These are phyloP conservation scores for Meda fulgida DNA, from an alignment of 2,797 vertebrate species.

Conservation along the genomic window DNA sequence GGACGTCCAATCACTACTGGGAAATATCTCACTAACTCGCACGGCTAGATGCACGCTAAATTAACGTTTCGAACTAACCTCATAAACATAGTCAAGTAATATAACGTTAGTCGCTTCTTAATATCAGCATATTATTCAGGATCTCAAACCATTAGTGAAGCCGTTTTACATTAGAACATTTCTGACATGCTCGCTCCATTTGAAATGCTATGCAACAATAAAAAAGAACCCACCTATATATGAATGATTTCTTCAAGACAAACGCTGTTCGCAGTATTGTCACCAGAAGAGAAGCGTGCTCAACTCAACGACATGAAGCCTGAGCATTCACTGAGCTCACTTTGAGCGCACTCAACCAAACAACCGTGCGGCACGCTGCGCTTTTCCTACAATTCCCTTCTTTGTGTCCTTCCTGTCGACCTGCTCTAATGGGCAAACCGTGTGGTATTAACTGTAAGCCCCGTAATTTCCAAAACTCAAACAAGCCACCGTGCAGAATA, in stretches of 20 bases:
- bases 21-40: not conserved
- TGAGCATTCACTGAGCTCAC: slow-evolving; percentile 39
- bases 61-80: not conserved
- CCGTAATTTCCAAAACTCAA: not conserved
- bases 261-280: not conserved
- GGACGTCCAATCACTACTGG: not conserved
- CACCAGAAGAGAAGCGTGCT: slow-evolving; percentile 35
- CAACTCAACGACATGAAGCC: slow-evolving; percentile 52
- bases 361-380: slow-evolving; percentile 33
- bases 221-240: slow-evolving; percentile 45
- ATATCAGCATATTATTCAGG: not conserved
- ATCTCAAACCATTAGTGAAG: not conserved
- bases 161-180: not conserved
- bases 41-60: not conserved
- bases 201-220: not conserved
- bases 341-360: slow-evolving; percentile 56
- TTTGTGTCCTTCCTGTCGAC: slow-evolving; percentile 27
- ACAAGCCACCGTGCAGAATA: not conserved
- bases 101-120: not conserved
- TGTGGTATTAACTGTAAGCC: no score
- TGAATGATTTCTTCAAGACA: slow-evolving; percentile 14
- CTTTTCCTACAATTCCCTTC: slow-evolving; percentile 47
- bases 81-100: not conserved
- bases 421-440: not conserved
- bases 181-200: not conserved